These are phyloP conservation scores for Odontamblyopus lacepedii DNA, from an alignment of 2,797 vertebrate species.

Conservation along the genomic window DNA sequence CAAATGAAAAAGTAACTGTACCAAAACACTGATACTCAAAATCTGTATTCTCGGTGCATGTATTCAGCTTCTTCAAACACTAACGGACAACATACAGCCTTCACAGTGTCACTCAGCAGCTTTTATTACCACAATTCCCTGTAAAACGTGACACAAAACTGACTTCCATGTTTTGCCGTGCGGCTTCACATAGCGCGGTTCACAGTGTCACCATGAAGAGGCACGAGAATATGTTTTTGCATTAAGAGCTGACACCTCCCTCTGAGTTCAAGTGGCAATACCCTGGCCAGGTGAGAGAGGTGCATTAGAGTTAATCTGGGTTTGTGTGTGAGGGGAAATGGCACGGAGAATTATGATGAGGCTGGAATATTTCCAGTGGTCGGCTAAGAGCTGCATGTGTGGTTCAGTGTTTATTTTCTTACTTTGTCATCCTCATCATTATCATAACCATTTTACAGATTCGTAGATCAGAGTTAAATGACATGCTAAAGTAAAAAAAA, in stretches of 20 bases:
- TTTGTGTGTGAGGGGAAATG: constrained; percentile 2
- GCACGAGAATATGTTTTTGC: constrained; percentile 51
- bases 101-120: not conserved
- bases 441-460: too few species aligned
- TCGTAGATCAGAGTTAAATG: too few species aligned
- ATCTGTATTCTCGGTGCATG: too few species aligned
- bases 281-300: constrained; percentile 8
- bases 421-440: not conserved
- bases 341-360: not conserved
- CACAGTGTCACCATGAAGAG: constrained; percentile 47
- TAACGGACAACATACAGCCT: not conserved
- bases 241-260: constrained; percentile 54
- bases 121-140: not conserved
- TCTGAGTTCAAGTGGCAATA: constrained; percentile 55
- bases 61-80: too few species aligned
- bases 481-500: too few species aligned
- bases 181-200: constrained; percentile 20
- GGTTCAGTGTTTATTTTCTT: not conserved
- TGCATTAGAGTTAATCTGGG: not conserved
- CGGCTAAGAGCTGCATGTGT: not conserved
- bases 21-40: too few species aligned
- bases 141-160: not conserved
- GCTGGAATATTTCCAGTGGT: not conserved
- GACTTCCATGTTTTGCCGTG: constrained; percentile 6
- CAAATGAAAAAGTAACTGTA: too few species aligned